Conservation (phyloP, 2,113 vertebrate genomes). For the Tachysurus vachellii region DNA sequence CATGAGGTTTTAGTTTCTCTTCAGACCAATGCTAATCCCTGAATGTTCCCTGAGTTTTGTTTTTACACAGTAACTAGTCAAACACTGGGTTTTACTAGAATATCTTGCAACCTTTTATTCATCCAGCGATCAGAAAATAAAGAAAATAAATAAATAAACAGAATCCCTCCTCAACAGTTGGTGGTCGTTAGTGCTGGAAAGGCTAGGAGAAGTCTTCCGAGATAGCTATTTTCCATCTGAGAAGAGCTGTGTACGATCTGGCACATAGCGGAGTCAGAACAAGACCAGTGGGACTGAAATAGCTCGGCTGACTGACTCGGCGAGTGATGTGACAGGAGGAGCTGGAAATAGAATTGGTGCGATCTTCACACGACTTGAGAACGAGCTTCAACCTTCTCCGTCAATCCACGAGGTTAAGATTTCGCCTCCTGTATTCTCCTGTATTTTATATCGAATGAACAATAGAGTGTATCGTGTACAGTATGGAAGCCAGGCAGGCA, state of each 20-base stretch:
- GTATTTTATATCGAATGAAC: background rate
- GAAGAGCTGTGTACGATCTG: background rate
- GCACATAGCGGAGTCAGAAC: background rate
- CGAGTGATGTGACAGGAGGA: conserved; percentile 32
- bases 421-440: background rate
- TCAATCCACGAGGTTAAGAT: background rate
- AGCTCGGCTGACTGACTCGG: conserved; percentile 33
- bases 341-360: conserved; percentile 34
- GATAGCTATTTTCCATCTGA: conserved; percentile 32
- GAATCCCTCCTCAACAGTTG: conserved; percentile 1
- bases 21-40: background rate
- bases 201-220: background rate
- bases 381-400: background rate
- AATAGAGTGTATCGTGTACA: background rate
- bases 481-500: background rate
- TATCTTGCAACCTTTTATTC: background rate
- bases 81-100: background rate
- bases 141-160: background rate
- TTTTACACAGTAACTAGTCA: background rate
- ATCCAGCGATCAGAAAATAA: background rate
- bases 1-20: background rate
- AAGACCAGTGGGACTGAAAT: conserved; percentile 12
- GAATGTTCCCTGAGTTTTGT: background rate
- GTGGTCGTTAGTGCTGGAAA: conserved; percentile 21
- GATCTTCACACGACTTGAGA: conserved; percentile 24